Percentiles rank a stretch among this genome's conserved stretches.
These are phyloP conservation scores for Chymomyza costata DNA, from an alignment of 1,140 invertebrate genomes.

Conservation along the genomic window DNA sequence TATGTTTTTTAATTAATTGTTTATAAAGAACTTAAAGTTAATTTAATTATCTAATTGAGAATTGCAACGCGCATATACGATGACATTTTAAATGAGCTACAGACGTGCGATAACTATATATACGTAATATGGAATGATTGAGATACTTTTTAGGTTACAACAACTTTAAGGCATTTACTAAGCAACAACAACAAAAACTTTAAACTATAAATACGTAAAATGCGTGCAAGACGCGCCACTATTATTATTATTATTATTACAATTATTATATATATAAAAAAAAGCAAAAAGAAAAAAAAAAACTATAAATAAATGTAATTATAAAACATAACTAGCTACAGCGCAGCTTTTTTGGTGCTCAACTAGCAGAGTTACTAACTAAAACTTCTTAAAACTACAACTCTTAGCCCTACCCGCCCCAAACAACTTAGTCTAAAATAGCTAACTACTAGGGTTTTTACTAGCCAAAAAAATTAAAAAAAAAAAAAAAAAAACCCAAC, in stretches of 20 bases:
- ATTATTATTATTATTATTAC: conserved; percentile 29
- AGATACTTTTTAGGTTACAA: conserved; percentile 37
- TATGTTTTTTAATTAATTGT: conserved; percentile 55
- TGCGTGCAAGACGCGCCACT: conserved; percentile 53
- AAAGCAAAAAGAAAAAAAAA: no score
- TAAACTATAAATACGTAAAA: conserved; percentile 54
- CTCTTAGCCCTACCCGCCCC: conserved; percentile 10
- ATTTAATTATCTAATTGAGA: conserved; percentile 65
- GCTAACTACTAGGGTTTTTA: conserved; percentile 7
- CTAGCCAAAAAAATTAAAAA: no score
- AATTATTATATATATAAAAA: no score
- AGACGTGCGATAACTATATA: conserved; percentile 45
- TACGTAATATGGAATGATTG: conserved; percentile 64
- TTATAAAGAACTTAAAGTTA: conserved; percentile 62
- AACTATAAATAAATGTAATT: conserved; percentile 47
- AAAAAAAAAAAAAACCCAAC: no score
- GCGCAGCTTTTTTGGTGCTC: conserved; percentile 49
- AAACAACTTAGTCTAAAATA: not conserved
- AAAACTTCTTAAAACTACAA: not conserved
- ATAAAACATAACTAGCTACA: conserved; percentile 29
- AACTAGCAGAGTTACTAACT: conserved; percentile 20
- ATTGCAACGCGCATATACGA: conserved; percentile 63
- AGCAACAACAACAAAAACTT: conserved; percentile 46
- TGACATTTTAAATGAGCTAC: conserved; percentile 69
- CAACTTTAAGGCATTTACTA: conserved; percentile 70